A percentile compares a stretch with the other conserved stretches of the same genome.
phyloP scores from a whole-genome alignment of 2,888 invertebrate species.

The Cancer borealis region DNA sequence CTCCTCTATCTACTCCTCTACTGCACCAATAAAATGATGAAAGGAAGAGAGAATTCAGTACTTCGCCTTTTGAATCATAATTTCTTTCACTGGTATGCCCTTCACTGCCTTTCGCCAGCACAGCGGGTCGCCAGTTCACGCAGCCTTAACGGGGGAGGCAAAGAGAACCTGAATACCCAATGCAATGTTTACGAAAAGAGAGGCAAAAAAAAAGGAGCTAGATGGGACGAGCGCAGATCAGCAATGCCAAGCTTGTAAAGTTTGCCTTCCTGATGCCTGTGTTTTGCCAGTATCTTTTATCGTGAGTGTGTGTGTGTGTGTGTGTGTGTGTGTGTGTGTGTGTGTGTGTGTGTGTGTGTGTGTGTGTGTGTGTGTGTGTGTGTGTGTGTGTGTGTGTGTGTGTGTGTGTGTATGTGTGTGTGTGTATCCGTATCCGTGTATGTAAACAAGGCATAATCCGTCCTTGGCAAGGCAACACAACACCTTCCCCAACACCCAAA shows the following conservation, averaged over 20 bases:
- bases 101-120: neutral
- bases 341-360: too few relatives aligned
- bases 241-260: neutral
- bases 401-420: neutral
- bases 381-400: too few relatives aligned
- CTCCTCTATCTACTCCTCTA: too few relatives aligned
- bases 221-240: neutral
- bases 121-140: neutral
- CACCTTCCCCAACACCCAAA: neutral
- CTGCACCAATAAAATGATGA: too few relatives aligned
- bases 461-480: neutral
- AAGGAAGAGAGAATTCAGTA: neutral
- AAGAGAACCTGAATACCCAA: conserved; percentile 11
- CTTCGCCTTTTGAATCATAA: neutral
- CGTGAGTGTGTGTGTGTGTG: neutral
- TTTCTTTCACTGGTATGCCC: too few relatives aligned
- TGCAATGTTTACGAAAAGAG: neutral
- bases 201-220: neutral
- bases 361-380: too few relatives aligned
- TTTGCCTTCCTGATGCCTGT: neutral
- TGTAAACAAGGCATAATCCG: neutral
- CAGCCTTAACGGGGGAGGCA: neutral
- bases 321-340: neutral
- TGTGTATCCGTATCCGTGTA: neutral
- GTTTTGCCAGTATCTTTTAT: neutral